Evolutionary conservation across 2,888 invertebrate genomes (phyloP).

Genomic region (Zaprionus lineosus): DNA sequence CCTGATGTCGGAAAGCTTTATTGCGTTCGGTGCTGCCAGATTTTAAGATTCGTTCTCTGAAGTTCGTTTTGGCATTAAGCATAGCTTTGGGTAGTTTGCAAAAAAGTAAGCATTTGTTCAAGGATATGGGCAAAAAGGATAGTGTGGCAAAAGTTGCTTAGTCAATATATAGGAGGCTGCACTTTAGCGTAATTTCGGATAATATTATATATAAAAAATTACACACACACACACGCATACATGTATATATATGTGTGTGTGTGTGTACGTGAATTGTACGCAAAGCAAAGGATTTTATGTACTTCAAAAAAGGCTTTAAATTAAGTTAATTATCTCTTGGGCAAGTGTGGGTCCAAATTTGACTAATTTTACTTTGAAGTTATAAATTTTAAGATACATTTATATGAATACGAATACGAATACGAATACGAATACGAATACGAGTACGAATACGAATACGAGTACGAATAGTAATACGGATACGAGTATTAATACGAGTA

Average conservation of each 20-base stretch:
- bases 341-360: slow-evolving; percentile 25
- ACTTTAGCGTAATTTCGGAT: too few relatives aligned
- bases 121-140: not conserved
- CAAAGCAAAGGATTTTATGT: slow-evolving; percentile 37
- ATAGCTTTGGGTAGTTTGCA: slow-evolving; percentile 14
- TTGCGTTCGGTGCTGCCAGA: slow-evolving; percentile 6
- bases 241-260: slow-evolving; percentile 14
- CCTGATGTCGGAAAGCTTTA: not conserved
- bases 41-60: not conserved
- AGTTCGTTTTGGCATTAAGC: slow-evolving; percentile 9
- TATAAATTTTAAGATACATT: slow-evolving; percentile 22
- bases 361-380: slow-evolving; percentile 28
- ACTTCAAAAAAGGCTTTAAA: too few relatives aligned
- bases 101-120: slow-evolving; percentile 26
- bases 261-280: slow-evolving; percentile 32
- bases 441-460: slow-evolving; percentile 34
- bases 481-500: slow-evolving; percentile 27
- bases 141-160: not conserved
- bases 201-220: slow-evolving; percentile 2
- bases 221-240: too few relatives aligned
- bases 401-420: slow-evolving; percentile 10
- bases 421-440: slow-evolving; percentile 22
- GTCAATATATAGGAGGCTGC: slow-evolving; percentile 29
- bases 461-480: too few relatives aligned
- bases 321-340: slow-evolving; percentile 5